Percentiles rank a stretch among this genome's conserved stretches.
Conservation (phyloP, 2,113 vertebrate species). For the Epinephelus cyanopodus region DNA sequence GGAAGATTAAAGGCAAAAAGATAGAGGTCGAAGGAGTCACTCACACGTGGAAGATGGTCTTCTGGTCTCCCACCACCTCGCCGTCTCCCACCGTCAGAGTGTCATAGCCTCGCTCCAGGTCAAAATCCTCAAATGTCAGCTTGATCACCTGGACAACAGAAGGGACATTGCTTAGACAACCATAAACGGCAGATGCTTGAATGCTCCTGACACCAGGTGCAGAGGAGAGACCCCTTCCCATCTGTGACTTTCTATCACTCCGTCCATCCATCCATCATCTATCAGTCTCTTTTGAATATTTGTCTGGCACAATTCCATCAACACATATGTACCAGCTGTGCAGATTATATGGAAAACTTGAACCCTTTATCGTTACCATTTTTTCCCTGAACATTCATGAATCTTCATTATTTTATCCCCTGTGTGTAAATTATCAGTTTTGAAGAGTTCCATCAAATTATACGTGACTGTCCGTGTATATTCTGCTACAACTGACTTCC, state of each 20-base stretch:
- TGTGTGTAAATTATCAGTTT: too few relatives aligned
- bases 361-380: background rate
- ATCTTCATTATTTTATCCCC: too few relatives aligned
- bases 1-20: conserved; percentile 22
- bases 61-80: conserved; percentile 95
- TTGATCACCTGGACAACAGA: conserved; percentile 92
- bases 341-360: background rate
- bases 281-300: conserved; percentile 10
- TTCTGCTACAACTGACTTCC: background rate
- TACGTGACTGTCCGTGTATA: background rate
- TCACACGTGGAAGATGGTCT: conserved; percentile 98
- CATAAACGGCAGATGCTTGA: conserved; percentile 50
- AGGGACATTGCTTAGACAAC: conserved; percentile 40
- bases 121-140: conserved; percentile 97
- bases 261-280: conserved; percentile 31
- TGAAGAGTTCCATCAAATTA: background rate
- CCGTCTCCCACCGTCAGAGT: conserved; percentile 96
- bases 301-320: conserved; percentile 11
- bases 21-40: conserved; percentile 75
- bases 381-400: too few relatives aligned
- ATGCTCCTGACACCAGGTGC: conserved; percentile 24
- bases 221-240: conserved; percentile 46
- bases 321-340: background rate
- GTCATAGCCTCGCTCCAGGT: conserved; percentile 98
- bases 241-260: conserved; percentile 48